A percentile compares a stretch with the other conserved stretches of the same genome.
Conservation (phyloP, 2,888 invertebrate species). For the Microctonus brassicae region DNA sequence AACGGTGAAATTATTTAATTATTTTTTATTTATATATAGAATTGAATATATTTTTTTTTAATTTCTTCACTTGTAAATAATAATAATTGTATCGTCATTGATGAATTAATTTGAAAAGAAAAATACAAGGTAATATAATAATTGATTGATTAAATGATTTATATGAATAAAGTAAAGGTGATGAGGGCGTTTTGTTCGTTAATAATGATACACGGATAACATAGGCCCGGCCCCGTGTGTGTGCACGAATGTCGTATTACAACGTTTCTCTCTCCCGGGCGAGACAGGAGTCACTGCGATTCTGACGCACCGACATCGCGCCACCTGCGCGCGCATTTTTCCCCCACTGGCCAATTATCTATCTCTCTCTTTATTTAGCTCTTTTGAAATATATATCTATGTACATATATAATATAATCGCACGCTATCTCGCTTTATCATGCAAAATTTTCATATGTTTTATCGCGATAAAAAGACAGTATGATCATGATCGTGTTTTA, state of each 20-base stretch:
- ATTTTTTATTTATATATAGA: too few species aligned
- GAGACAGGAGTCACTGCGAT: slow-evolving; percentile 57
- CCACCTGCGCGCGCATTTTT: slow-evolving; percentile 66
- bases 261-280: slow-evolving; percentile 51
- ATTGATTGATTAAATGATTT: too few species aligned
- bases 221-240: slow-evolving; percentile 50
- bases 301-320: slow-evolving; percentile 68
- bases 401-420: background rate
- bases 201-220: slow-evolving; percentile 19
- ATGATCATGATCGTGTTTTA: background rate
- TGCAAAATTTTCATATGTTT: background rate
- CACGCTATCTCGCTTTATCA: slow-evolving; percentile 22
- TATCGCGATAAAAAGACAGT: slow-evolving; percentile 1
- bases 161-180: background rate
- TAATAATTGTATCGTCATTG: background rate
- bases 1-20: too few species aligned
- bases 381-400: slow-evolving; percentile 26
- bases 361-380: too few species aligned
- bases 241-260: slow-evolving; percentile 43
- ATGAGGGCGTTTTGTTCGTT: slow-evolving; percentile 22
- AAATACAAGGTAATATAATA: background rate
- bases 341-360: too few species aligned
- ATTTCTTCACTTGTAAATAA: background rate
- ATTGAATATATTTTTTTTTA: too few species aligned
- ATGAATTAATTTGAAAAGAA: background rate